Percentiles rank a stretch among this genome's conserved stretches.
Conservation (phyloP, 2,113 vertebrate species). For the Narcine bancroftii region DNA sequence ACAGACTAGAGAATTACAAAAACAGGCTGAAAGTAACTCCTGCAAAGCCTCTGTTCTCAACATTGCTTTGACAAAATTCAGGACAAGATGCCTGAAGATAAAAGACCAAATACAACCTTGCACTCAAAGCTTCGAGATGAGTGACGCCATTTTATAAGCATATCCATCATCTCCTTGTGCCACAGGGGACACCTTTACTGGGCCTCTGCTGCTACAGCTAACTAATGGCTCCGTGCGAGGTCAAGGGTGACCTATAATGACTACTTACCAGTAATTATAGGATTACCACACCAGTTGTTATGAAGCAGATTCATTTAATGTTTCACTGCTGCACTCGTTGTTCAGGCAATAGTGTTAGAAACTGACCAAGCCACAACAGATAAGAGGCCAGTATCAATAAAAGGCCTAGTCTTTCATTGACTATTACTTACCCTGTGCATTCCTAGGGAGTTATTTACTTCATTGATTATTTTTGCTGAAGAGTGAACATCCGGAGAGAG, state of each 20-base stretch:
- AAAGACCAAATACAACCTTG: not conserved
- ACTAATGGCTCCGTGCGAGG: not conserved
- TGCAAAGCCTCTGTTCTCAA: no score
- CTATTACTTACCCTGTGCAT: not conserved
- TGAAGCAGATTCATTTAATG: not conserved
- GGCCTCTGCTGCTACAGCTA: not conserved
- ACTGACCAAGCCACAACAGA: not conserved
- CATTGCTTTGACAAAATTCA: not conserved
- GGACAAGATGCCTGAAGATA: not conserved
- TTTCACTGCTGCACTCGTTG: not conserved
- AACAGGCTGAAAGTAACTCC: not conserved
- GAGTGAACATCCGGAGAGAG: not conserved
- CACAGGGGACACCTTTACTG: not conserved
- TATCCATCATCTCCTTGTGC: not conserved
- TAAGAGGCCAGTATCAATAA: no score
- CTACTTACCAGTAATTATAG: not conserved
- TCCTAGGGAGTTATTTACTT: not conserved
- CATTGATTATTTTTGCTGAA: not conserved
- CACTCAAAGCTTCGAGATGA: no score
- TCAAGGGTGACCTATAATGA: slow-evolving; percentile 5
- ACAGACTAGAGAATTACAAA: not conserved
- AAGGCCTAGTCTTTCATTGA: not conserved
- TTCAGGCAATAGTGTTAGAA: not conserved
- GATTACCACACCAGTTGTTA: not conserved
- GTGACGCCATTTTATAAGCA: not conserved